These are phyloP conservation scores for Pteromalus puparum DNA, from an alignment of 1,140 invertebrate genomes.

Conservation along the genomic window DNA sequence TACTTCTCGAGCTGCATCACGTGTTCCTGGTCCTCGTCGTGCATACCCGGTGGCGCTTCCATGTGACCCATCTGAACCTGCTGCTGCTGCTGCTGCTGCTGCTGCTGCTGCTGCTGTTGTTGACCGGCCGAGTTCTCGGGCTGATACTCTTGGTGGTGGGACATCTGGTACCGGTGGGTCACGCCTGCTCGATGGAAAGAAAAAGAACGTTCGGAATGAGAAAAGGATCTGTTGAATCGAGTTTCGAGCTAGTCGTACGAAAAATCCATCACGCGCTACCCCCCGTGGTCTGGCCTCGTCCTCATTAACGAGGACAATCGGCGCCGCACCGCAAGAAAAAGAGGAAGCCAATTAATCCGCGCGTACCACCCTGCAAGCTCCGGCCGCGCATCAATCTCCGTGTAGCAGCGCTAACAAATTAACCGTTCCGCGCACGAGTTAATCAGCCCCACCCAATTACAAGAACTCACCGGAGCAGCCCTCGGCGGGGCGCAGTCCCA, in stretches of 20 bases:
- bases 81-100: constrained; percentile 57
- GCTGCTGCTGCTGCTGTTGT: constrained; percentile 56
- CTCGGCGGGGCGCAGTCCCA: constrained; percentile 44
- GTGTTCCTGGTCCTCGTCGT: constrained; percentile 72
- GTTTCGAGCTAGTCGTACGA: neutral
- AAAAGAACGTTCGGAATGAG: neutral
- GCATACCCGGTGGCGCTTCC: constrained; percentile 60
- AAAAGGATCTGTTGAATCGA: neutral
- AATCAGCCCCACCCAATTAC: neutral
- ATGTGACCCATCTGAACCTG: constrained; percentile 58
- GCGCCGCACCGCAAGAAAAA: neutral
- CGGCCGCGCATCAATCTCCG: neutral
- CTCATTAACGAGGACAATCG: neutral
- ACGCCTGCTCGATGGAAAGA: constrained; percentile 55
- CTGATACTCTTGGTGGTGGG: constrained; percentile 72
- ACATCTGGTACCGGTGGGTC: constrained; percentile 70
- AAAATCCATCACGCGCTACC: neutral
- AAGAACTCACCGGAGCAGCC: constrained; percentile 47
- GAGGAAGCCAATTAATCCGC: neutral
- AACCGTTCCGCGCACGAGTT: constrained; percentile 20
- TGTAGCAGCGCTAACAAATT: constrained; percentile 28
- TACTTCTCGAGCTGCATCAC: constrained; percentile 73
- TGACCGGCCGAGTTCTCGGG: constrained; percentile 58
- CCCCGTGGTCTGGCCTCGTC: neutral
- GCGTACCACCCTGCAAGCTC: neutral